A percentile compares a stretch with the other conserved stretches of the same genome.
Evolutionary conservation across 2,888 invertebrate species (phyloP).

Genomic region (Sylvicola cinctus): DNA sequence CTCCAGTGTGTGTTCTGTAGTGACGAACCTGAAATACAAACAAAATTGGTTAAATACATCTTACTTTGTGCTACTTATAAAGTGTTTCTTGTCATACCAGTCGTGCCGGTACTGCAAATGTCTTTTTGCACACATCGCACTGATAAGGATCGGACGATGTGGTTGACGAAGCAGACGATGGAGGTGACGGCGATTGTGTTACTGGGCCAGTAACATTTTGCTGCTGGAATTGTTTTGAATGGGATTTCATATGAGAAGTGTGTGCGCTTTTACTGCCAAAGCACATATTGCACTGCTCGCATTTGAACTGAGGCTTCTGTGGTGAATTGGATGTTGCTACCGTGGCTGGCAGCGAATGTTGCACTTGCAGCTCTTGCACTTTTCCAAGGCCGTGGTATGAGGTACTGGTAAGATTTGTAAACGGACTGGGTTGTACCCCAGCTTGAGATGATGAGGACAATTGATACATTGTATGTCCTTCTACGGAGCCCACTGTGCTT

Average conservation of each 20-base stretch:
- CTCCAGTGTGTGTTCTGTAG: conserved; percentile 77
- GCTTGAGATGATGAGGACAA: too few species aligned
- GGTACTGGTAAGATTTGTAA: conserved; percentile 3
- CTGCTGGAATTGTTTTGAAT: conserved; percentile 26
- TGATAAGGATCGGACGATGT: conserved; percentile 51
- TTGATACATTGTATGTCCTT: too few species aligned
- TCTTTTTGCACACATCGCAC: conserved; percentile 78
- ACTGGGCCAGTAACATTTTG: conserved; percentile 13
- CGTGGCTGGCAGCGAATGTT: conserved; percentile 8
- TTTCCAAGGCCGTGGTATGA: too few species aligned
- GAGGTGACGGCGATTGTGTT: conserved; percentile 12
- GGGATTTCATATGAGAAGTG: conserved; percentile 46
- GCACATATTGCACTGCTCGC: conserved; percentile 50
- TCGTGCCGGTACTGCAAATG: conserved; percentile 76
- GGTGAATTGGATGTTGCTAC: too few species aligned
- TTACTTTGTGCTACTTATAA: background rate
- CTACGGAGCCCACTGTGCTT: conserved; percentile 6
- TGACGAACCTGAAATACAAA: conserved; percentile 33
- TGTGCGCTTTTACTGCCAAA: conserved; percentile 56
- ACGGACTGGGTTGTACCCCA: background rate
- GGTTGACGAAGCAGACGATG: conserved; percentile 18
- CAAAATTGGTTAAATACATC: background rate
- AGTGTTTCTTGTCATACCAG: conserved; percentile 26
- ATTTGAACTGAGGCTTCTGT: conserved; percentile 35
- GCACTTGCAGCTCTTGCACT: conserved; percentile 14